Evolutionary conservation across 2,888 invertebrate species (phyloP).

Genomic region (Hypsopygia costalis): DNA sequence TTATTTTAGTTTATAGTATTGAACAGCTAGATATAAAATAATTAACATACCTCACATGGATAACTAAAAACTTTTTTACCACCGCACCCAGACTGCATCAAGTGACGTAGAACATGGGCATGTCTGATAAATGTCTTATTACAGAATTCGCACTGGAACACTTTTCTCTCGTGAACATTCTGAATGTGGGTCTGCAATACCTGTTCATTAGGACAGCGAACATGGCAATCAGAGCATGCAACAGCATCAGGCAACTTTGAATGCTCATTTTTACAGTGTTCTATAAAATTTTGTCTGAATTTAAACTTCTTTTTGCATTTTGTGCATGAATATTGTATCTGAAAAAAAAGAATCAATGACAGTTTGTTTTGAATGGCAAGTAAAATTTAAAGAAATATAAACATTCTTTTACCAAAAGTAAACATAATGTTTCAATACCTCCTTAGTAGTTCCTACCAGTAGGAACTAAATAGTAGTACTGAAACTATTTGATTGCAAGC

Average conservation of each 20-base stretch:
- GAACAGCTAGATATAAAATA: no score
- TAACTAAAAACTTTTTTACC: conserved; percentile 52
- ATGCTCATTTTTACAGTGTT: conserved; percentile 86
- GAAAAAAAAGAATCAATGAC: no score
- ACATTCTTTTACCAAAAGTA: no score
- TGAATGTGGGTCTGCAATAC: conserved; percentile 84
- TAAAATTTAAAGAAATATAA: no score
- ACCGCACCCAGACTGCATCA: conserved; percentile 85
- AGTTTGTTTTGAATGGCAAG: no score
- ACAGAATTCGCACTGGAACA: conserved; percentile 84
- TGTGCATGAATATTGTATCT: conserved; percentile 51
- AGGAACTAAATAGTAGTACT: no score
- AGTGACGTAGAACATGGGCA: conserved; percentile 87
- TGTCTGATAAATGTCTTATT: conserved; percentile 86
- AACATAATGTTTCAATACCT: no score
- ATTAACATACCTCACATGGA: conserved; percentile 59
- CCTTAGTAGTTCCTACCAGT: no score
- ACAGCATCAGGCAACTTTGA: conserved; percentile 80
- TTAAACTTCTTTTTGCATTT: conserved; percentile 88
- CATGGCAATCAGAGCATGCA: conserved; percentile 84
- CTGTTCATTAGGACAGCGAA: conserved; percentile 82
- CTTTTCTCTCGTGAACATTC: conserved; percentile 75
- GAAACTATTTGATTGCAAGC: no score
- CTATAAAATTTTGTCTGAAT: conserved; percentile 82
- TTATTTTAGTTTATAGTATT: no score